Evolutionary conservation across 2,888 invertebrate species (phyloP).

Genomic region (Acanthacorydalis orientalis): DNA sequence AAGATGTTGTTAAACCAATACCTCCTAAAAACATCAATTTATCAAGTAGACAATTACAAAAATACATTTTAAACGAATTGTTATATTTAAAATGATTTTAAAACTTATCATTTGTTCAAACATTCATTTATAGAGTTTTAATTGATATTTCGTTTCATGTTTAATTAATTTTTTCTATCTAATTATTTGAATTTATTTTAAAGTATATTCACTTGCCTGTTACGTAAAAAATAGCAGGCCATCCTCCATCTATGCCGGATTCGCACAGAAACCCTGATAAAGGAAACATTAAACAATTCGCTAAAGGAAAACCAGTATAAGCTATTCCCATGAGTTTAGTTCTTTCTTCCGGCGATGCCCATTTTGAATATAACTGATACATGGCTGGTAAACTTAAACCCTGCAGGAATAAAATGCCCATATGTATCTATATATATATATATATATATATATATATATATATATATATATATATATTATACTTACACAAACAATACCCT

Average conservation of each 20-base stretch:
- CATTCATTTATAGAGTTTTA: no score
- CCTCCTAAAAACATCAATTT: conserved; percentile 20
- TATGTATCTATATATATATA: not conserved
- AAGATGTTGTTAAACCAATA: conserved; percentile 26
- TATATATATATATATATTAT: not conserved
- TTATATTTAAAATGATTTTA: not conserved
- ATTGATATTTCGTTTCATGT: no score
- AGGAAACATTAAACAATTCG: conserved; percentile 32
- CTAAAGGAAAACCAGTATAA: conserved; percentile 29
- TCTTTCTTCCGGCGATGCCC: conserved; percentile 27
- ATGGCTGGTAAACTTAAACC: conserved; percentile 22
- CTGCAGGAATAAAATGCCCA: conserved; percentile 12
- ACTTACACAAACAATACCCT: conserved; percentile 31
- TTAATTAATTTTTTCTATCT: not conserved
- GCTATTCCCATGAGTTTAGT: conserved; percentile 24
- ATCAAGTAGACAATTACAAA: conserved; percentile 11
- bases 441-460: not conserved
- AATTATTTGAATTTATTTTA: not conserved
- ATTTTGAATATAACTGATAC: conserved; percentile 22
- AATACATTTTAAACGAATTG: not conserved
- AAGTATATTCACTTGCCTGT: conserved; percentile 22
- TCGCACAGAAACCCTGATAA: conserved; percentile 37
- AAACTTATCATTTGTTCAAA: not conserved
- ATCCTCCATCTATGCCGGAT: conserved; percentile 34
- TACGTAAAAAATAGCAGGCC: conserved; percentile 42